Base-by-base conservation (phyloP, 2,888 invertebrate genomes). In the Nyleta sp. region DNA sequence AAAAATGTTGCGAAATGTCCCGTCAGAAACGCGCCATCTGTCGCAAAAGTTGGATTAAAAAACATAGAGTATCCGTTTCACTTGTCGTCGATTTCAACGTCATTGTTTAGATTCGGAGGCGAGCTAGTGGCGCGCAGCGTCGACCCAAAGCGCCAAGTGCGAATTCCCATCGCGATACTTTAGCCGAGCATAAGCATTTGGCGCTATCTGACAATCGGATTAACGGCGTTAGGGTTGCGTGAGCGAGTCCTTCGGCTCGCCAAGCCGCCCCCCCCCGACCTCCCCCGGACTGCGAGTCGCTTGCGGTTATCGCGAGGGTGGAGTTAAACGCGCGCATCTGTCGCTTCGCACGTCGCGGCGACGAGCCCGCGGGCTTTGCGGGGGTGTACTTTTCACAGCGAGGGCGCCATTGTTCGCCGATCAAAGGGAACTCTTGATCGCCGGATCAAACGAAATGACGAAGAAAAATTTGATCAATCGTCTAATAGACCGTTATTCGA, bases 121-220 rank as follows among this genome's bases (percentile, higher is more conserved):
- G 18, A 1, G 10, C 38, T 20, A 40, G 17, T 53, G 15, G 33
- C 62, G 38, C 13, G 35, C n/a, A 8, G 22, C 33, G 10, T 10
- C 13, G 64, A 33, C 71, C 64, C 68, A 38, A 20, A 67, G 71
- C 60, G 71, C 57, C 80, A 71, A 73, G 73, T 80, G 77, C 55
- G 24, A 53, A 80, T 80, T 80, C 80, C 78, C 78, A 80, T 67
- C 55, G 67, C 62, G 60, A 57, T 80, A 50, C 71, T 78, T 80
- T 57, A 48, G 42, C 24, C 31, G 48, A 72, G 67, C 55, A 78
- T 78, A 60, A 67, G 74, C 74, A 74, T 68, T 67, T 68, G 74
- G 74, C 31, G 53, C 50, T 53, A 68, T 60, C 55, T 35, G 55
- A 60, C 62, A 68, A 75, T 55, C 68, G 62, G 68, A 75, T 75